Evolutionary conservation across 2,113 vertebrate genomes (phyloP).

Genomic region (Crotalus horridus): DNA sequence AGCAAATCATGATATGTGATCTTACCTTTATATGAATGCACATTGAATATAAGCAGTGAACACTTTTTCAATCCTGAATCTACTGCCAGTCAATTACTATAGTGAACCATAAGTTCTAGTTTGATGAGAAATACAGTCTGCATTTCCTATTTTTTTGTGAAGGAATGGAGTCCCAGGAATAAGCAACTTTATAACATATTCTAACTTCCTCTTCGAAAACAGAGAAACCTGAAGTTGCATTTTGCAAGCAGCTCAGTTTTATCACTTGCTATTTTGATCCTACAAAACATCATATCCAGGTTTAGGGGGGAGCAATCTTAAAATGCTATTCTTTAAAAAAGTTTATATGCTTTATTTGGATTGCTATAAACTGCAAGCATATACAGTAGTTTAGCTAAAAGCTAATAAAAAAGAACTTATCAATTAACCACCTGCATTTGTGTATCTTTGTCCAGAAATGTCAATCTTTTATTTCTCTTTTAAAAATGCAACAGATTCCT

Average conservation of each 20-base stretch:
- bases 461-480: background rate
- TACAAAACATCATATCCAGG: background rate
- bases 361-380: background rate
- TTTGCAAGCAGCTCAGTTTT: background rate
- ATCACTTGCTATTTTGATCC: background rate
- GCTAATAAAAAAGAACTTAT: background rate
- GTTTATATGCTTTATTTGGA: background rate
- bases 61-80: background rate
- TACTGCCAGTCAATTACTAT: background rate
- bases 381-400: background rate
- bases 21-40: background rate
- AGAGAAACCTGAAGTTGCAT: background rate
- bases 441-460: background rate
- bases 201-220: background rate
- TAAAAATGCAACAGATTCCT: background rate
- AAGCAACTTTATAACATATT: background rate
- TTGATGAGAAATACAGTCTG: background rate
- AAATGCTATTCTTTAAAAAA: slow-evolving; percentile 6
- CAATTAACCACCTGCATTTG: background rate
- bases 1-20: background rate
- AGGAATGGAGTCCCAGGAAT: background rate
- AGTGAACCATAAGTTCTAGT: background rate
- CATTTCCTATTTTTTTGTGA: background rate
- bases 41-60: background rate
- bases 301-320: background rate